phyloP scores from a whole-genome alignment of 2,797 vertebrate species.

The Poeciliopsis paucimaculata region DNA sequence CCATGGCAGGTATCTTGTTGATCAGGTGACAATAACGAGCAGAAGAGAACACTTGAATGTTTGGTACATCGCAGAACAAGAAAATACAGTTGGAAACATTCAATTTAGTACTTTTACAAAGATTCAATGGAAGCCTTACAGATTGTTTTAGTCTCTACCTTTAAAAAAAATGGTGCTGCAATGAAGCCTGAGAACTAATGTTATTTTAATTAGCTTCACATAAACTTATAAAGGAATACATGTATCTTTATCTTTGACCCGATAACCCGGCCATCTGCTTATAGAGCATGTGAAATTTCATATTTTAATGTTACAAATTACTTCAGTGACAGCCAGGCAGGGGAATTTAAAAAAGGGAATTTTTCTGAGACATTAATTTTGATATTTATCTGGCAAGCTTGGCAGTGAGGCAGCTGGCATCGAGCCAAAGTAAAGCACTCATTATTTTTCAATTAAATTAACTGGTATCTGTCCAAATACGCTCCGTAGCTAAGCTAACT shows the following conservation, averaged over 20 bases:
- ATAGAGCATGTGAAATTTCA: neutral
- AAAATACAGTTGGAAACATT: neutral
- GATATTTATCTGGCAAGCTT: conserved; percentile 1
- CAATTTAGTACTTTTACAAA: neutral
- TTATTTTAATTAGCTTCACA: neutral
- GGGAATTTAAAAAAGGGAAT: neutral
- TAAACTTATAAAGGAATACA: neutral
- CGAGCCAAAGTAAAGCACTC: neutral
- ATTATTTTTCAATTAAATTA: conserved; percentile 4
- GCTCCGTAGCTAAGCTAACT: neutral
- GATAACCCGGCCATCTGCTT: neutral
- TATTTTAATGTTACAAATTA: conserved; percentile 1
- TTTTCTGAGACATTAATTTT: conserved; percentile 2
- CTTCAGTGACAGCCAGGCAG: neutral
- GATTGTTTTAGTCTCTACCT: neutral
- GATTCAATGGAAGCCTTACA: neutral
- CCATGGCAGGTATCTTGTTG: neutral
- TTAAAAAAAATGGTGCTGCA: neutral
- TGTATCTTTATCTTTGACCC: neutral
- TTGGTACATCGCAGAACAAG: neutral
- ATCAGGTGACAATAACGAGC: neutral
- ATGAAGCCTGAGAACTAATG: neutral
- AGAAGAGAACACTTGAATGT: neutral
- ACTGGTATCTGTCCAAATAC: neutral
- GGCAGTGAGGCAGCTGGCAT: neutral